Conservation (phyloP, 1,140 invertebrate species). For the Tetraneura akinire region DNA sequence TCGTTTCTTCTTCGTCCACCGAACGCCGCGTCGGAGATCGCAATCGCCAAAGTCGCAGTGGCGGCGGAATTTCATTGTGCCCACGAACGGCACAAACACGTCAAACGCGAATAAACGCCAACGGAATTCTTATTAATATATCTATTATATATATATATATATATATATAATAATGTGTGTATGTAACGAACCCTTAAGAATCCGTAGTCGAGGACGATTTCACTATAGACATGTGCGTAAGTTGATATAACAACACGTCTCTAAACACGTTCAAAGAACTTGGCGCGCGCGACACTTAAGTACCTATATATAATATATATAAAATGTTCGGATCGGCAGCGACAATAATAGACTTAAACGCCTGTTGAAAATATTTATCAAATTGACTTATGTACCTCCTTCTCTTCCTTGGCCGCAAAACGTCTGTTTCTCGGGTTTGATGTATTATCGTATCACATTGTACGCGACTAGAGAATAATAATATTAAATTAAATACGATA, state of each 20-base stretch:
- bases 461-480: neutral
- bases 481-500: neutral
- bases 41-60: neutral
- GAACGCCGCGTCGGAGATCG: neutral
- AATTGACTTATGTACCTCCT: neutral
- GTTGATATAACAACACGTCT: neutral
- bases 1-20: neutral
- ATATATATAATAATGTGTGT: neutral
- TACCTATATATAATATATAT: neutral
- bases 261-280: neutral
- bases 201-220: neutral
- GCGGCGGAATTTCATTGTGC: neutral
- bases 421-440: neutral
- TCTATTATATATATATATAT: neutral
- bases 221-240: neutral
- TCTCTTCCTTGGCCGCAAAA: neutral
- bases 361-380: conserved; percentile 19
- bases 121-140: neutral
- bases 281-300: neutral
- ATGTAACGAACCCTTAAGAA: neutral
- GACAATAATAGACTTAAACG: neutral
- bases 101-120: conserved; percentile 10
- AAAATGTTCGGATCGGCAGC: neutral
- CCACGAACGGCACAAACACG: neutral
- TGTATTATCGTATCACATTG: neutral